Conservation (phyloP, 2,797 vertebrate genomes). For the Siniperca undulata region DNA sequence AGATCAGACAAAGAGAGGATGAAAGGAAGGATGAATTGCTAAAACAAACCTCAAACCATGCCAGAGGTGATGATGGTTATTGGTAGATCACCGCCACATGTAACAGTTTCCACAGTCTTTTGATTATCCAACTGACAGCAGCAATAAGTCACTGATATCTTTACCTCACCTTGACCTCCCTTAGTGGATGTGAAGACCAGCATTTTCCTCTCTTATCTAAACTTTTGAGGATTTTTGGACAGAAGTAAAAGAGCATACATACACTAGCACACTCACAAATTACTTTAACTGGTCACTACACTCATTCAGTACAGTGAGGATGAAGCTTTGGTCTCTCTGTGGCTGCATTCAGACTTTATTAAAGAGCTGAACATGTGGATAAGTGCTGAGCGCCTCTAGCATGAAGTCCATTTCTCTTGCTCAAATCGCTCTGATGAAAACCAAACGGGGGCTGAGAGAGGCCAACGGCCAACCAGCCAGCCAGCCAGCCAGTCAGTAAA, state of each 20-base stretch:
- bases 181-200: not conserved
- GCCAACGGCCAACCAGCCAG: constrained; percentile 35
- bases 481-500: constrained; percentile 33
- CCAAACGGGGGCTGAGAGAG: constrained; percentile 62
- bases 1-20: constrained; percentile 17
- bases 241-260: not conserved
- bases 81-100: constrained; percentile 21
- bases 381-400: constrained; percentile 55
- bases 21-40: constrained; percentile 26
- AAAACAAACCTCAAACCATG: constrained; percentile 20
- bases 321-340: constrained; percentile 21
- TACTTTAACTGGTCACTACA: constrained; percentile 12
- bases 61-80: constrained; percentile 34
- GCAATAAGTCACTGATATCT: constrained; percentile 20
- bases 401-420: constrained; percentile 65
- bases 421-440: constrained; percentile 73
- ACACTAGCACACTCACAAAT: constrained; percentile 6
- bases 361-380: constrained; percentile 56
- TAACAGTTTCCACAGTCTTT: constrained; percentile 1
- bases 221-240: not conserved
- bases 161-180: not conserved
- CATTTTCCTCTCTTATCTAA: not conserved
- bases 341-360: constrained; percentile 32
- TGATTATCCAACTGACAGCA: constrained; percentile 20
- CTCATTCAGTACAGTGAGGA: constrained; percentile 16